phyloP scores from a whole-genome alignment of 2,113 vertebrate species.

The Sinocyclocheilus maitianheensis region DNA sequence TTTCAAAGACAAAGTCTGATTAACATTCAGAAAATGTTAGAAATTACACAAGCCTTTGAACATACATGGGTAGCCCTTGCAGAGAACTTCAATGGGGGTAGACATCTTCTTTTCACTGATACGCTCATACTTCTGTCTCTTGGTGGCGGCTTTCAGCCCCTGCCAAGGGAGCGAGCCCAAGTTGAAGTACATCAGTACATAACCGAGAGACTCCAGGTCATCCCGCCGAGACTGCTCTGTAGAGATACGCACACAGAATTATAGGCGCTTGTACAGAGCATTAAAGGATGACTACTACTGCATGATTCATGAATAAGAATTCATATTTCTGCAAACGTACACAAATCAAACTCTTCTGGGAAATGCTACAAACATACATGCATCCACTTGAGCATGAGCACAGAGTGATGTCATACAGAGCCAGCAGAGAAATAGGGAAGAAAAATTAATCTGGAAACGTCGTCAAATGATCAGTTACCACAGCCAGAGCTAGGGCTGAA shows the following conservation, averaged over 20 bases:
- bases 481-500: no score
- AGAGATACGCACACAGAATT: neutral
- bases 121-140: conserved; percentile 94
- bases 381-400: neutral
- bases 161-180: conserved; percentile 94
- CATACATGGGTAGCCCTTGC: conserved; percentile 95
- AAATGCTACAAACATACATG: neutral
- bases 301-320: neutral
- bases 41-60: conserved; percentile 24
- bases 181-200: conserved; percentile 98
- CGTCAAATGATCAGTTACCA: neutral
- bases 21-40: neutral
- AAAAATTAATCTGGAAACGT: neutral
- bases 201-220: conserved; percentile 95
- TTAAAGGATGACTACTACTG: neutral
- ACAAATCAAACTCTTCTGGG: neutral
- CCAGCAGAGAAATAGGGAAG: neutral
- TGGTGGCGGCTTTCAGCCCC: conserved; percentile 95
- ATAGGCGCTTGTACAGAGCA: neutral
- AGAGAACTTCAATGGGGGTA: conserved; percentile 93
- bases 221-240: conserved; percentile 95
- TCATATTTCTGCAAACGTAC: neutral
- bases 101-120: conserved; percentile 99
- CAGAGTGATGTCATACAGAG: neutral
- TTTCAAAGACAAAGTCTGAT: neutral